phyloP scores from a whole-genome alignment of 1,140 invertebrate species.

The Frieseomelitta varia region DNA sequence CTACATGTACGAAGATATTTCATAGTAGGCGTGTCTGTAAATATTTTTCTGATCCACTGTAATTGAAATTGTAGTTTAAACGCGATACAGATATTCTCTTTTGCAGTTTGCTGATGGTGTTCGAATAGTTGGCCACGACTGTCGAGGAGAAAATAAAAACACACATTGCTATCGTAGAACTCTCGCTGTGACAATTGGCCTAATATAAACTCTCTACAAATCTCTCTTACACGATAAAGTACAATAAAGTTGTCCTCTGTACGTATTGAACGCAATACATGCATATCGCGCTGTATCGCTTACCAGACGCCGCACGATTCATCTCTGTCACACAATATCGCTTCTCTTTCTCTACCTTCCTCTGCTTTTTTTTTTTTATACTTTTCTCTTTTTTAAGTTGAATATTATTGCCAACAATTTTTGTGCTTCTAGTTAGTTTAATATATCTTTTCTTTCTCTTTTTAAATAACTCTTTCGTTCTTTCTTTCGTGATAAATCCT shows the following conservation, averaged over 20 bases:
- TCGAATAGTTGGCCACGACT: constrained; percentile 20
- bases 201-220: constrained; percentile 68
- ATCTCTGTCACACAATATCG: not conserved
- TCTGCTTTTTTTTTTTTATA: not conserved
- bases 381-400: constrained; percentile 4
- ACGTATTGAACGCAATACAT: constrained; percentile 37
- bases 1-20: too few species aligned
- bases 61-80: not conserved
- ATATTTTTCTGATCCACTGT: too few species aligned
- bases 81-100: not conserved
- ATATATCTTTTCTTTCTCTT: not conserved
- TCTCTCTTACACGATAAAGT: constrained; percentile 60
- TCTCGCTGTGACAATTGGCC: constrained; percentile 50
- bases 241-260: constrained; percentile 54
- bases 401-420: constrained; percentile 63
- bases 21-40: too few species aligned
- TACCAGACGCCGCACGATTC: constrained; percentile 35
- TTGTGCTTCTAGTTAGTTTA: not conserved
- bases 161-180: constrained; percentile 45
- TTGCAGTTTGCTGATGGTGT: not conserved
- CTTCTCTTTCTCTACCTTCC: constrained; percentile 8
- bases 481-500: not conserved
- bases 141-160: constrained; percentile 3
- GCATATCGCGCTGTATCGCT: constrained; percentile 34
- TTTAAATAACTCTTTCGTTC: not conserved